Evolutionary conservation across 2,113 vertebrate species (phyloP).

Genomic region (Uria aalge): DNA sequence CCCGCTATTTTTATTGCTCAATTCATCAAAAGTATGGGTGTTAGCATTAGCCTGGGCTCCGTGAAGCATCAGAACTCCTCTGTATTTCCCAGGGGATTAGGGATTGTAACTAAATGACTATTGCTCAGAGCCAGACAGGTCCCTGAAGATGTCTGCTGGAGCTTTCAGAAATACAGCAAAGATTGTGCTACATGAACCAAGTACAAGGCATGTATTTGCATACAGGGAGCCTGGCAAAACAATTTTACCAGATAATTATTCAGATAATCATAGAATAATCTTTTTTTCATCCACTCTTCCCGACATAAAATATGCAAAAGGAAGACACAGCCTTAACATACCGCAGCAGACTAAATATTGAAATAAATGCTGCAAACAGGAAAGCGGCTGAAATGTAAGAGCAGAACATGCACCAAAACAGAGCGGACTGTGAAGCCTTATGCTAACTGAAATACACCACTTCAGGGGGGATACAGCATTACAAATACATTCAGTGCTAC

Average conservation of each 20-base stretch:
- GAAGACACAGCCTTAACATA: neutral
- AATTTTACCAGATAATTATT: neutral
- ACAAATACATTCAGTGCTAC: neutral
- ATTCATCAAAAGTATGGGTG: neutral
- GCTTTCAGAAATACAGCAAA: neutral
- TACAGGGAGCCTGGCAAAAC: constrained; percentile 6
- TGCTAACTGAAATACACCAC: constrained; percentile 38
- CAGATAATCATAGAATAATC: neutral
- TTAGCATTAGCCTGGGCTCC: neutral
- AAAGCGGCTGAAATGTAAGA: neutral
- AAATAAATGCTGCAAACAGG: neutral
- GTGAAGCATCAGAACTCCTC: neutral
- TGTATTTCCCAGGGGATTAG: neutral
- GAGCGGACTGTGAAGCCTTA: neutral
- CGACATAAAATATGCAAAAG: neutral
- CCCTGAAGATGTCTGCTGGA: neutral
- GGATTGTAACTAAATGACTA: neutral
- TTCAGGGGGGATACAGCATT: neutral
- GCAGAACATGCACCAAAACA: neutral
- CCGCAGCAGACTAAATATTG: neutral
- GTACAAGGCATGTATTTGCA: neutral
- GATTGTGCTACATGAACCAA: neutral
- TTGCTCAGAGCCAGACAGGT: neutral
- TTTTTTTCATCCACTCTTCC: neutral
- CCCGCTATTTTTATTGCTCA: rapidly evolving